Evolutionary conservation across 2,113 vertebrate species (phyloP).

Genomic region (Ictalurus furcatus): DNA sequence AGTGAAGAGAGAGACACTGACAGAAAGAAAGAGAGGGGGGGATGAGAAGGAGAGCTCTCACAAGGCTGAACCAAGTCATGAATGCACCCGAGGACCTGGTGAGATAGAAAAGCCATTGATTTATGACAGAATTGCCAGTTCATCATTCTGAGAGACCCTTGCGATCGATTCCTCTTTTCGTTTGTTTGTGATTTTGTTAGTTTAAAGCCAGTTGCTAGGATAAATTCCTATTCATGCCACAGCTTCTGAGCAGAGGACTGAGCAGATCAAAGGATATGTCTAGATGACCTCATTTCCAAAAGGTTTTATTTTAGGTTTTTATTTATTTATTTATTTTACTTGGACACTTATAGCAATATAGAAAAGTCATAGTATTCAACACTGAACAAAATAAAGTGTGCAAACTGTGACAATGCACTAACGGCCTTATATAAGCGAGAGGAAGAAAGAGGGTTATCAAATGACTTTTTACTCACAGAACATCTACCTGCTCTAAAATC

Average conservation of each 20-base stretch:
- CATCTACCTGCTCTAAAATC: constrained; percentile 29
- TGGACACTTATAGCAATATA: neutral
- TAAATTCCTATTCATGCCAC: constrained; percentile 64
- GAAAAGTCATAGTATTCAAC: neutral
- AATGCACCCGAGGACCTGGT: constrained; percentile 14
- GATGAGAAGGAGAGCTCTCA: constrained; percentile 17
- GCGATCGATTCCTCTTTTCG: constrained; percentile 71
- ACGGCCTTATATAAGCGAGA: neutral
- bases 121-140: constrained; percentile 75
- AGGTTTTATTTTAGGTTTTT: constrained; percentile 28
- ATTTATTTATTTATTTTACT: neutral
- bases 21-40: constrained; percentile 9
- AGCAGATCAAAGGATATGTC: constrained; percentile 62
- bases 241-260: constrained; percentile 62
- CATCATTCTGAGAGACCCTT: constrained; percentile 75
- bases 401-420: constrained; percentile 16
- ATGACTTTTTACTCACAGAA: constrained; percentile 12
- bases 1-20: constrained; percentile 24
- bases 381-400: neutral
- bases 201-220: constrained; percentile 70
- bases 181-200: constrained; percentile 79
- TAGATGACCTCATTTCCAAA: constrained; percentile 64
- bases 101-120: constrained; percentile 68
- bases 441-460: neutral
- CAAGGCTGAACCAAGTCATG: constrained; percentile 26